Evolutionary conservation across 2,888 invertebrate genomes (phyloP), one percentile per base, ranked within the genome.

Genomic region (Drosophila affinis): DNA sequence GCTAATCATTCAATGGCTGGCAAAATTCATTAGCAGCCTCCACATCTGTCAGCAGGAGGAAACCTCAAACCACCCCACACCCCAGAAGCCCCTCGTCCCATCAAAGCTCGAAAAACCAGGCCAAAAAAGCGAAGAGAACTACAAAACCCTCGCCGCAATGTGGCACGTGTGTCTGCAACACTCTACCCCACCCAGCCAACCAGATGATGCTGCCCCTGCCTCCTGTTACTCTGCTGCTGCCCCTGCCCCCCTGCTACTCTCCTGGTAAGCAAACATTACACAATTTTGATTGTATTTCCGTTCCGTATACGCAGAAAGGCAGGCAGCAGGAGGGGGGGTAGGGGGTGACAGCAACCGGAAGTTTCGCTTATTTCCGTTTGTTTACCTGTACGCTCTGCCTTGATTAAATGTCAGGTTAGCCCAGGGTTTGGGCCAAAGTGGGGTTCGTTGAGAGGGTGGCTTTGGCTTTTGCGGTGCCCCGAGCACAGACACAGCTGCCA

Each of bases 311-410:
- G 87, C 72, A 58, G 54, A 64, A 73, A 73, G 73, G 65, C 72
- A 32, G 34, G 21, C 21, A 21, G 21, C 3, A 3, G 21, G 21
- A 3, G 21, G 3, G 21, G 21, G 21, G 29, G 29, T 2, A 58
- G 64, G 72, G n/a, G 39, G 67, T 75, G 59, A 86, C 84, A 79
- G 71, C 84, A 76, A 80, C 88, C 79, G 85, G 85, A 85, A 85
- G 85, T 79, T 88, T 87, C 87, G 89, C 85, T 88, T 83, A 88
- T 85, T 88, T 85, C 85, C 85, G 87, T 87, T 88, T 85, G 79
- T 85, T 85, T 85, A 88, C 87, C 83, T 88, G 78, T 80, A 76
- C 80, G 83, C 81, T 88, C 72, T 51, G 72, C 83, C 87, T 84
- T 84, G 83, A 84, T 84, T 84, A 84, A 84, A 84, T 86, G 88